Percentiles rank a stretch among this genome's conserved stretches.
Evolutionary conservation across 92 coral and sea anemone genomes (phyloP).

Genomic region (Porites evermanni): DNA sequence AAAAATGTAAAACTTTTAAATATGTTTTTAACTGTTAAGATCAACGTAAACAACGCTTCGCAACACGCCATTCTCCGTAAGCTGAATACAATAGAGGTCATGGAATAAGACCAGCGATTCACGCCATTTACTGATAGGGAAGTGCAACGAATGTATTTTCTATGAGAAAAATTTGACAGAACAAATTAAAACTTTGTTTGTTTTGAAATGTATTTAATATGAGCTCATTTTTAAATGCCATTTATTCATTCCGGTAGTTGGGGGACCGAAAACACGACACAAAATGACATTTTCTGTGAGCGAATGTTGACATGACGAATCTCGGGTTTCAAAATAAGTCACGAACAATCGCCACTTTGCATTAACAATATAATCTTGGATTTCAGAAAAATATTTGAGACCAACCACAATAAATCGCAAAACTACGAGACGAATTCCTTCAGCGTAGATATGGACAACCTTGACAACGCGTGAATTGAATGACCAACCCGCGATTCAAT

Average conservation of each 20-base stretch:
- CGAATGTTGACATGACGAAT: conserved; percentile 13
- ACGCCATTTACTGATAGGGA: neutral
- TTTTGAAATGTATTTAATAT: neutral
- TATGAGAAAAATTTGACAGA: neutral
- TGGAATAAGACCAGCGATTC: neutral
- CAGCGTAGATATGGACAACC: neutral
- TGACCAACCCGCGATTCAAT: conserved; percentile 28
- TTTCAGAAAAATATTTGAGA: conserved; percentile 9
- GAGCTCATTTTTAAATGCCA: too few relatives aligned
- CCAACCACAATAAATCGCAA: conserved; percentile 23
- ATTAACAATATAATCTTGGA: conserved; percentile 9
- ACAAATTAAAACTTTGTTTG: neutral
- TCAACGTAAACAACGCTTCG: conserved; percentile 31
- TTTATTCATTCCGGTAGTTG: too few relatives aligned
- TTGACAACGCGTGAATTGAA: conserved; percentile 46
- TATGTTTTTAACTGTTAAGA: neutral
- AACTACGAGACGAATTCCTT: conserved; percentile 36
- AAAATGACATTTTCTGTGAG: neutral
- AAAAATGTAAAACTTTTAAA: neutral
- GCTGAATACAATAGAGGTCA: neutral
- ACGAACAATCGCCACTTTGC: neutral
- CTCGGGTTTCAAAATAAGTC: conserved; percentile 38
- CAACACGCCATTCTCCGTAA: conserved; percentile 14
- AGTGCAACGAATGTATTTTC: neutral
- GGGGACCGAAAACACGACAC: too few relatives aligned